Percentiles rank a stretch among this genome's conserved stretches.
Conservation (phyloP, 2,888 invertebrate genomes). For the Microctonus hyperodae region DNA sequence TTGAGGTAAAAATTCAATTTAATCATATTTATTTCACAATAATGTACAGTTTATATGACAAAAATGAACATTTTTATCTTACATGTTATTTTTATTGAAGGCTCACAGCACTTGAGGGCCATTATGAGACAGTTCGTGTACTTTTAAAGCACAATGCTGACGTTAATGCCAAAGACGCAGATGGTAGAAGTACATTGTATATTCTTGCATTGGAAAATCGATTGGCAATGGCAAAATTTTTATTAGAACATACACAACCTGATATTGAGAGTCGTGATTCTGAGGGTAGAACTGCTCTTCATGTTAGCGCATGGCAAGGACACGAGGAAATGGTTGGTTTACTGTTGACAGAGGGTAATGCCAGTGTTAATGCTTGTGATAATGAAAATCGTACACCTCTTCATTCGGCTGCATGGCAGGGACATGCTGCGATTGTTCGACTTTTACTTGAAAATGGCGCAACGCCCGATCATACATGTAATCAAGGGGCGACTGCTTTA, state of each 20-base stretch:
- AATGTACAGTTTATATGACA: background rate
- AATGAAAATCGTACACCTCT: conserved; percentile 87
- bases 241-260: conserved; percentile 78
- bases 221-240: conserved; percentile 81
- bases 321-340: conserved; percentile 92
- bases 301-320: conserved; percentile 93
- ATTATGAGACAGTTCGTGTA: conserved; percentile 79
- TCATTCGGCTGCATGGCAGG: conserved; percentile 97
- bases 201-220: conserved; percentile 89
- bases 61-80: background rate
- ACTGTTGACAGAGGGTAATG: conserved; percentile 81
- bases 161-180: conserved; percentile 88
- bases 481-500: conserved; percentile 94
- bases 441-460: conserved; percentile 83
- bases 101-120: conserved; percentile 83
- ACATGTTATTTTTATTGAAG: conserved; percentile 56
- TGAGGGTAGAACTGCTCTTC: conserved; percentile 90
- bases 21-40: conserved; percentile 7
- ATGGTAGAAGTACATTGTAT: conserved; percentile 90
- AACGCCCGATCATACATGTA: conserved; percentile 86
- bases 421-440: conserved; percentile 84
- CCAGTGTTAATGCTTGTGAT: conserved; percentile 88
- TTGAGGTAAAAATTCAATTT: conserved; percentile 67
- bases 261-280: conserved; percentile 88
- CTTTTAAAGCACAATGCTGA: conserved; percentile 80